Evolutionary conservation across 2,797 vertebrate genomes (phyloP), one percentile per base, ranked within the genome.

Genomic region (Peromyscus attwateri): DNA sequence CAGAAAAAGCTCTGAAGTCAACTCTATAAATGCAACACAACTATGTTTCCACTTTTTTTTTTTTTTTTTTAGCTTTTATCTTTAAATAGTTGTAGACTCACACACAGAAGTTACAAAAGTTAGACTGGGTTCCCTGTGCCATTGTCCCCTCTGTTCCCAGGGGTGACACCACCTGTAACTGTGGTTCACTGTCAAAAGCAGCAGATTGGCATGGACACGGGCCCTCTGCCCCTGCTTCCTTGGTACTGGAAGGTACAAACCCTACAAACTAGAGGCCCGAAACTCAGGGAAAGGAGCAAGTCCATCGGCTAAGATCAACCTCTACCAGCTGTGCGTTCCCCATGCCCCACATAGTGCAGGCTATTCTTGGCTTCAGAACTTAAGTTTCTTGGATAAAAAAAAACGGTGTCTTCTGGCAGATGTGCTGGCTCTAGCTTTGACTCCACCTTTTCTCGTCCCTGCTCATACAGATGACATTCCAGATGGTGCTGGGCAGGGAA

Each of bases 21-120:
- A n/a, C 19, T 64, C 34, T 9, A 10, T 82, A 85, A 82, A 66
- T 71, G 8, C 14, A 71, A 9, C 13, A 17, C 23, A 70, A 29
- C 13, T 52, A 55, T 37, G 6, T 9, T 52, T 71, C 66, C 27
- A 79, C 10, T 71, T 9, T 40, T 94, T 14, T 73, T 81, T 57
- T 81, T 57, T 66, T 57, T 52, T 85, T 79, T 49, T 31, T 60
- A 57, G 40, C 27, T 87, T 89, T 87, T 46, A 66, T 62, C 92
- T 96, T 92, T 31, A 93, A 92, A n/a, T 90, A 66, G 91, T 68
- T n/a, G 6, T 62, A 93, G 87, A 57, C 2, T 84, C 43, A 68
- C 40, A 85, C 43, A 68, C 40, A 85, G 73, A 64, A 73, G 34
- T 89, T 64, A 60, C 80, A 81, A 91, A 80, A 87, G 49, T 34